Percentiles rank a stretch among this genome's conserved stretches.
phyloP scores from a whole-genome alignment of 2,797 vertebrate genomes.

The Arrhamphus sclerolepis region DNA sequence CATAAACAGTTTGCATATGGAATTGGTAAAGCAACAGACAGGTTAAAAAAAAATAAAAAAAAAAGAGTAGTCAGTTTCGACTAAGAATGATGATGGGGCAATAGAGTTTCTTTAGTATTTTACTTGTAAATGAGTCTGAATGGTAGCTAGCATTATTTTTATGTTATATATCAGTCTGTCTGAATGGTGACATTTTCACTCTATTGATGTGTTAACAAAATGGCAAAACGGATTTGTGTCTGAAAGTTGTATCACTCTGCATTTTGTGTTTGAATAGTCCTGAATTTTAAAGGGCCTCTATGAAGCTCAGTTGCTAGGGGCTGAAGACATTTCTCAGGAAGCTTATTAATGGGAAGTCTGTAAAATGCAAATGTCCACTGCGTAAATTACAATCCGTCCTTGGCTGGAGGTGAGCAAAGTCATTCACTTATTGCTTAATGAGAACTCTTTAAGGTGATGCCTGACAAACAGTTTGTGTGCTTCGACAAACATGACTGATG shows the following conservation, averaged over 20 bases:
- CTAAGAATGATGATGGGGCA: too few species aligned
- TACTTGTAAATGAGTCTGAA: too few species aligned
- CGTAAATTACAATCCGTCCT: conserved; percentile 71
- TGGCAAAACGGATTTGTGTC: too few species aligned
- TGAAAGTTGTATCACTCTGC: background rate
- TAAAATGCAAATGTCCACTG: conserved; percentile 71
- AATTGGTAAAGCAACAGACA: too few species aligned
- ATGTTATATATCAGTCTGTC: too few species aligned
- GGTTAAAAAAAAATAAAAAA: too few species aligned
- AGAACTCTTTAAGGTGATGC: conserved; percentile 62
- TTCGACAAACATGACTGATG: conserved; percentile 64
- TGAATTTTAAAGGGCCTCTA: conserved; percentile 46
- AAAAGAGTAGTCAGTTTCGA: too few species aligned
- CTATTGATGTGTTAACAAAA: too few species aligned
- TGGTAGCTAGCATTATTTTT: too few species aligned
- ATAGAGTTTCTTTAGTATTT: too few species aligned
- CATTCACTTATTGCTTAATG: conserved; percentile 72
- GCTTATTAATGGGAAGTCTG: conserved; percentile 64
- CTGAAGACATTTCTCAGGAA: conserved; percentile 58
- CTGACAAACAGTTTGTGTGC: conserved; percentile 61
- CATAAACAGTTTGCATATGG: too few species aligned
- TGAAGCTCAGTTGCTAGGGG: conserved; percentile 30
- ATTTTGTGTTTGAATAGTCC: conserved; percentile 44
- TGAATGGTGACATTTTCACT: too few species aligned
- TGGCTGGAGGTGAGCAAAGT: conserved; percentile 75